These are phyloP conservation scores for Phoxinus dragarum DNA, from an alignment of 2,797 vertebrate species.

Conservation along the genomic window DNA sequence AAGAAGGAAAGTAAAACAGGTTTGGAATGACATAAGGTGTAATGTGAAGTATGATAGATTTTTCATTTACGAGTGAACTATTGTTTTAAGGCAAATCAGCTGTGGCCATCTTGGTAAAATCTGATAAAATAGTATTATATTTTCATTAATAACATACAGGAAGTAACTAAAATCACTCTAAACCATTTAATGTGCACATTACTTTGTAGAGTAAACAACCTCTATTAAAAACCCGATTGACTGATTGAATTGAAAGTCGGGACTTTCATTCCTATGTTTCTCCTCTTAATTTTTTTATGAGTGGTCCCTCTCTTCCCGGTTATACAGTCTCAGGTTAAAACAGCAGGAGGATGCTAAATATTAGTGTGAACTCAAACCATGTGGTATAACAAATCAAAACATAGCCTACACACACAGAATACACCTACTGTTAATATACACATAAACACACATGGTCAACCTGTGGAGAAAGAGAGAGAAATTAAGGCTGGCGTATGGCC, in stretches of 20 bases:
- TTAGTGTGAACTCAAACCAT: constrained; percentile 32
- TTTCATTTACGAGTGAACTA: neutral
- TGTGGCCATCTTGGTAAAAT: neutral
- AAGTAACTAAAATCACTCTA: neutral
- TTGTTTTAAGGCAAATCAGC: neutral
- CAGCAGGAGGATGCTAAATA: constrained; percentile 37
- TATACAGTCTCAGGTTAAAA: constrained; percentile 13
- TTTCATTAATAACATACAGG: neutral
- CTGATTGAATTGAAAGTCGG: neutral
- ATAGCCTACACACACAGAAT: constrained; percentile 24
- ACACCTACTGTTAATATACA: constrained; percentile 47
- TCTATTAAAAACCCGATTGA: neutral
- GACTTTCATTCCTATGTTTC: neutral
- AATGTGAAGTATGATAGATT: neutral
- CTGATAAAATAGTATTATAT: neutral
- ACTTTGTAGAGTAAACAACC: neutral
- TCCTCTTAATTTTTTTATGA: neutral
- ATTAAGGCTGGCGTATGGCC: constrained; percentile 6
- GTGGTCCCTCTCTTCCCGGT: neutral
- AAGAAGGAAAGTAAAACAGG: too few relatives aligned
- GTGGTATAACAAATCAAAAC: constrained; percentile 34
- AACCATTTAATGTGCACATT: neutral
- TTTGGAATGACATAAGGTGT: neutral
- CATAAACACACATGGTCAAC: constrained; percentile 39
- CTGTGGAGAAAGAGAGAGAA: constrained; percentile 26